Evolutionary conservation across 1,140 invertebrate species (phyloP).

Genomic region (Phenacoccus solenopsis): DNA sequence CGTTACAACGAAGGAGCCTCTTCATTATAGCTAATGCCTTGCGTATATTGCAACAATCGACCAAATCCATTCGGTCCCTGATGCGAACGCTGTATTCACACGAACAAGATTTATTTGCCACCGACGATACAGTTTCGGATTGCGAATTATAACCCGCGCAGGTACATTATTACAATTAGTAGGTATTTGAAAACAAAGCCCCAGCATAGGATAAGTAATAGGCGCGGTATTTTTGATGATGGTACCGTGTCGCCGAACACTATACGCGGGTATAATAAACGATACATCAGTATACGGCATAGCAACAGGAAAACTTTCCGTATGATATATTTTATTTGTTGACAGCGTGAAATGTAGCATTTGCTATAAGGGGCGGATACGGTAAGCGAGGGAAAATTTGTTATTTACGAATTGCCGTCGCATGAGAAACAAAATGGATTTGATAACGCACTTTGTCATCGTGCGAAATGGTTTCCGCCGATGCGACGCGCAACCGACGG

Average conservation of each 20-base stretch:
- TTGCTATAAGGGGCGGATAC: not conserved
- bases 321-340: slow-evolving; percentile 4
- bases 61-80: not conserved
- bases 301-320: not conserved
- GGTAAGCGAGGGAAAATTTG: not conserved
- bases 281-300: not conserved
- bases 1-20: not conserved
- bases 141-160: not conserved
- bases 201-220: not conserved
- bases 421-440: not conserved
- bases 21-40: not conserved
- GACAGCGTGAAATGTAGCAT: not conserved
- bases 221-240: not conserved
- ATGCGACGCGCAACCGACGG: not conserved
- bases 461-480: not conserved
- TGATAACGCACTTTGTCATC: slow-evolving; percentile 1
- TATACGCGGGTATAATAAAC: too few relatives aligned
- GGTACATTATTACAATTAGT: not conserved
- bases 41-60: not conserved
- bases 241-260: too few relatives aligned
- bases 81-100: too few relatives aligned
- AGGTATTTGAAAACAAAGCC: not conserved
- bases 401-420: not conserved
- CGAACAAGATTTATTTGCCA: not conserved
- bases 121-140: not conserved